phyloP scores from a whole-genome alignment of 2,888 invertebrate genomes.

The Leucophenga maculata region DNA sequence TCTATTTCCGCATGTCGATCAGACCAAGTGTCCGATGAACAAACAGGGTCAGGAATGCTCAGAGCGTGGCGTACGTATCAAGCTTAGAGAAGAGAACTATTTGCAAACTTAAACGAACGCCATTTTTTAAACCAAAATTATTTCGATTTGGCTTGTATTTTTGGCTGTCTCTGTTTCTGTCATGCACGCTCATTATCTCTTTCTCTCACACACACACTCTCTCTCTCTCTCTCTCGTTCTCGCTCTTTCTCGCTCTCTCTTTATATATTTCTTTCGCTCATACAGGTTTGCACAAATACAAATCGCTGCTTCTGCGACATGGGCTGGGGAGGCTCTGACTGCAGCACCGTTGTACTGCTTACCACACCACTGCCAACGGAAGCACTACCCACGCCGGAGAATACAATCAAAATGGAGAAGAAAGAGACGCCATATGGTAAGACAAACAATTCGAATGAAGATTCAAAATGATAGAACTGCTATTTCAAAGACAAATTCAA shows the following conservation, averaged over 20 bases:
- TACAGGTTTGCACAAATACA: slow-evolving; percentile 90
- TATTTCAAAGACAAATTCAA: no score
- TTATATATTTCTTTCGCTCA: slow-evolving; percentile 35
- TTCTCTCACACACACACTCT: slow-evolving; percentile 16
- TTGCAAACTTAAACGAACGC: no score
- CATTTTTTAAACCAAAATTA: no score
- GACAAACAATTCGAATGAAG: slow-evolving; percentile 57
- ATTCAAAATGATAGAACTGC: no score
- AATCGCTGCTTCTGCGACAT: slow-evolving; percentile 93
- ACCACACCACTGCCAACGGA: slow-evolving; percentile 76
- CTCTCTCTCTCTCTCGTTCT: slow-evolving; percentile 24
- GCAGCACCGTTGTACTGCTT: slow-evolving; percentile 83
- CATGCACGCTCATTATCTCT: no score
- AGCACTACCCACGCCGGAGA: slow-evolving; percentile 76
- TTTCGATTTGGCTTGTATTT: no score
- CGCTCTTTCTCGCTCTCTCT: slow-evolving; percentile 1
- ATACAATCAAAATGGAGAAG: slow-evolving; percentile 82
- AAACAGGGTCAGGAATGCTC: slow-evolving; percentile 93
- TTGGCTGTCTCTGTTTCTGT: no score
- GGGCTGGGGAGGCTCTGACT: slow-evolving; percentile 91
- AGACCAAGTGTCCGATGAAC: slow-evolving; percentile 91
- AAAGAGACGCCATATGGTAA: slow-evolving; percentile 96
- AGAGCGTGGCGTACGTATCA: slow-evolving; percentile 89
- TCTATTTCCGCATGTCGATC: slow-evolving; percentile 87
- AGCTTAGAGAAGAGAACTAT: no score